Base-by-base conservation (phyloP, 2,113 vertebrate species). In the Mastomys natalensis region DNA sequence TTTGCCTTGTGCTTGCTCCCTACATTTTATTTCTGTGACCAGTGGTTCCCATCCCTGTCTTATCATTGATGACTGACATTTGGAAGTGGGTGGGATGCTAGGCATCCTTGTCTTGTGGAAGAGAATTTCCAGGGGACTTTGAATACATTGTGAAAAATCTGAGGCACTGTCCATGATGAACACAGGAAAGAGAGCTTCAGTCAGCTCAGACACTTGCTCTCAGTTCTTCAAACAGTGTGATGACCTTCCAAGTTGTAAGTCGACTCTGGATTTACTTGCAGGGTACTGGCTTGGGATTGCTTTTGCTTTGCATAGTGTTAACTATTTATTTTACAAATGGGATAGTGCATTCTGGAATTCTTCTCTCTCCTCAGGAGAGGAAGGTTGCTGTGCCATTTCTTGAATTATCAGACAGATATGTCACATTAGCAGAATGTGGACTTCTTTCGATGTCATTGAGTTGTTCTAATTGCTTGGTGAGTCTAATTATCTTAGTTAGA, bases 311-410 rank as follows among this genome's bases (percentile, higher is more conserved):
- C 6, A 82, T 82, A 84, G 12, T 37, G 22, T 84, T 80, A 45
- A 77, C 95, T 88, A 51, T 81, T 62, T 62, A 68, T 87, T 93
- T 95, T 78, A 10, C 29, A 82, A 89, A 24, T 86, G 1, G 21
- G 66, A 31, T 74, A 51, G 22, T 22, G 7, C 2, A 73, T 68
- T 62, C 72, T 81, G 76, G 77, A 95, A 45, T 70, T 24, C 13
- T 90, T 22, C 29, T 88, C 12, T 70, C 8, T 82, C 53, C 58
- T 26, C 2, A 2, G 6, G 53, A 11, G 37, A n/a, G 16, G 9
- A 86, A 37, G 16, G 40, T 77, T 53, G 2, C 7, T 48, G 43
- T 48, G 37, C 29, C n/a, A 7, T 21, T 85, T 48, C 31, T 72
- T 94, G 76, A 43, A 76, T 43, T 64, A 64, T 80, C 16, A 60